These are phyloP conservation scores for Zygogramma bicolorata DNA, from an alignment of 2,888 invertebrate genomes.

Conservation along the genomic window DNA sequence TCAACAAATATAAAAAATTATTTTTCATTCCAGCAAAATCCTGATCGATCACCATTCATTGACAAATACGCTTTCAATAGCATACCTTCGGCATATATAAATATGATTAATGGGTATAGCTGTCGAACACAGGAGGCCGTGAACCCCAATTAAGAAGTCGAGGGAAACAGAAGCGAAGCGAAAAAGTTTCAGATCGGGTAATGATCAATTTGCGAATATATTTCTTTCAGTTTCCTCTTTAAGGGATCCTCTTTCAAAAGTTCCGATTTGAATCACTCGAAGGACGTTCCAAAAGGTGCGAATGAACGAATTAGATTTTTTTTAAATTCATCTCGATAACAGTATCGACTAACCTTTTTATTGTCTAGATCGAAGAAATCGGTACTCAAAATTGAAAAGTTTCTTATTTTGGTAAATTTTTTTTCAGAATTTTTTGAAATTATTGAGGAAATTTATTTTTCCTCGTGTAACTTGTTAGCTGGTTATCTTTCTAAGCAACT, in stretches of 20 bases:
- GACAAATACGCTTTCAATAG: conserved; percentile 20
- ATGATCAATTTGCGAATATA: not conserved
- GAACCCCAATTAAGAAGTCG: conserved; percentile 2
- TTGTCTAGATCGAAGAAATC: too few relatives aligned
- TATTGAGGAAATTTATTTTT: too few relatives aligned
- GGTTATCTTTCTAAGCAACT: too few relatives aligned
- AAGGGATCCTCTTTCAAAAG: not conserved
- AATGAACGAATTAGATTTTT: not conserved
- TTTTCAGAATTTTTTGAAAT: too few relatives aligned
- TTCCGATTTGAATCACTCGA: too few relatives aligned
- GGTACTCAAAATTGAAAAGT: too few relatives aligned
- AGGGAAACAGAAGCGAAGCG: not conserved
- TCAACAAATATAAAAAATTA: not conserved
- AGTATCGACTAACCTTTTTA: too few relatives aligned
- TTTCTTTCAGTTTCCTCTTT: not conserved
- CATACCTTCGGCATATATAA: conserved; percentile 17
- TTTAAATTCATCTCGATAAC: too few relatives aligned
- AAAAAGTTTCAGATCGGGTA: not conserved
- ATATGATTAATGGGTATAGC: conserved; percentile 25
- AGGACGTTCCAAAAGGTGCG: too few relatives aligned
- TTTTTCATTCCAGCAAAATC: not conserved
- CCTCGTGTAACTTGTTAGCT: too few relatives aligned
- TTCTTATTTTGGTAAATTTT: too few relatives aligned
- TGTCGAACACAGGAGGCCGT: conserved; percentile 26
- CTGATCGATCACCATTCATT: conserved; percentile 21